Base-by-base conservation (phyloP, 2,113 vertebrate genomes). In the Sitta europaea region DNA sequence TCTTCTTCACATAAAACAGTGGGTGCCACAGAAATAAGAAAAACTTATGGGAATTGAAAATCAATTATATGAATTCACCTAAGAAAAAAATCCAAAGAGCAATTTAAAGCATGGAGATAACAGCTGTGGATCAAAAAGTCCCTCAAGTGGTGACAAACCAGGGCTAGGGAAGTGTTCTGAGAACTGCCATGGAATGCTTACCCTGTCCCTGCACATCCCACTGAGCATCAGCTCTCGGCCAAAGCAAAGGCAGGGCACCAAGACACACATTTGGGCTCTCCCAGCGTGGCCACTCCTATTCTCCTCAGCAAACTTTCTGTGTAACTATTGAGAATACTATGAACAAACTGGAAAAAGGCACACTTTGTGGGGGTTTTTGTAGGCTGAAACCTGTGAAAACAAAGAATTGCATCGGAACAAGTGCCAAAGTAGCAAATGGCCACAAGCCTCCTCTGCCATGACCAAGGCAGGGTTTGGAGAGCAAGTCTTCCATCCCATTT, bases 281-380 rank as follows among this genome's bases (percentile, higher is more conserved):
- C 58, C n/a, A n/a, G 11, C 0, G 0, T 3, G 33, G 72, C 53
- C 10, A 1, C 22, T 76, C 54, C 14, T 4, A 7, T 2, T 8
- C 16, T 15, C 54, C 50, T 66, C 79, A 68, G 36, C 28, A 71
- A 88, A n/a, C 8, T 33, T 62, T 18, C 40, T 33, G 6, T 19
- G 4, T 12, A 59, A 6, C 27, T 47, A 8, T 12, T 0, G 0
- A 67, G 45, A 82, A 76, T 68, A 57, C 6, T 7, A 28, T 2
- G 5, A 57, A 58, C 28, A 43, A 87, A 27, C 20, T 21, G 36
- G 29, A 4, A 67, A 47, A 21, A 77, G 4, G 17, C 0, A 0
- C 11, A 14, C 10, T 0, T 6, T 29, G 13, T 42, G 13, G 14
- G 14, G 1, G 11, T 6, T 74, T 54, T 35, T 6, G 5, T 25